Percentiles rank a stretch among this genome's conserved stretches.
phyloP scores from a whole-genome alignment of 30 jellyfish, hydroid and myxozoan species.

The Pelagia noctiluca region DNA sequence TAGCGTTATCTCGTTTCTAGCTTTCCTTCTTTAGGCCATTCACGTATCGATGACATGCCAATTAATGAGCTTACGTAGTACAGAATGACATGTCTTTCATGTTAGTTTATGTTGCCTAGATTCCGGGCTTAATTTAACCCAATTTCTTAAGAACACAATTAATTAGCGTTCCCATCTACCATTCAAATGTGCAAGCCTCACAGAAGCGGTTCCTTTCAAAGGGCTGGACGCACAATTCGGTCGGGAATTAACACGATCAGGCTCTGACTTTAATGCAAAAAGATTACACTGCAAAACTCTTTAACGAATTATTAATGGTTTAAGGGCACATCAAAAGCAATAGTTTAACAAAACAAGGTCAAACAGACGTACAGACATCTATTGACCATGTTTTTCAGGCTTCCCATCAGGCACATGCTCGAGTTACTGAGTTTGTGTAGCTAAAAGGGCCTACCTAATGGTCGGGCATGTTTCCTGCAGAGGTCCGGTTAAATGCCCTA shows the following conservation, averaged over 20 bases:
- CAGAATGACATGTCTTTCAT: background rate
- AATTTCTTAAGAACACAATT: background rate
- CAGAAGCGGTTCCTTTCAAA: constrained; percentile 6
- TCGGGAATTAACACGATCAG: background rate
- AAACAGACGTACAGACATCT: no score
- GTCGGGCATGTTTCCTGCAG: no score
- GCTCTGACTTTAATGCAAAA: background rate
- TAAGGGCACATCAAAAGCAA: no score
- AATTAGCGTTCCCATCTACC: constrained; percentile 3
- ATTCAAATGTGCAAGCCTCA: background rate
- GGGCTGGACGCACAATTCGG: background rate
- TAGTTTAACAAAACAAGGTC: no score
- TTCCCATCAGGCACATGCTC: no score
- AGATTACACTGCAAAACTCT: background rate
- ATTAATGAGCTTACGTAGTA: background rate
- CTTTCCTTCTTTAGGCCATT: constrained; percentile 12
- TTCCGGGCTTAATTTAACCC: background rate
- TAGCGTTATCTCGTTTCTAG: no score
- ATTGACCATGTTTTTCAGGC: no score
- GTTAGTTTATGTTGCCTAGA: background rate
- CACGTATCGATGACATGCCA: background rate
- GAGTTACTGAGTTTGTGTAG: no score
- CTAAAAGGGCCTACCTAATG: no score
- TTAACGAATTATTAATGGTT: background rate
- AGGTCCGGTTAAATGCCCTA: no score